phyloP scores from a whole-genome alignment of 1,140 invertebrate genomes.

The Tenebrio molitor region DNA sequence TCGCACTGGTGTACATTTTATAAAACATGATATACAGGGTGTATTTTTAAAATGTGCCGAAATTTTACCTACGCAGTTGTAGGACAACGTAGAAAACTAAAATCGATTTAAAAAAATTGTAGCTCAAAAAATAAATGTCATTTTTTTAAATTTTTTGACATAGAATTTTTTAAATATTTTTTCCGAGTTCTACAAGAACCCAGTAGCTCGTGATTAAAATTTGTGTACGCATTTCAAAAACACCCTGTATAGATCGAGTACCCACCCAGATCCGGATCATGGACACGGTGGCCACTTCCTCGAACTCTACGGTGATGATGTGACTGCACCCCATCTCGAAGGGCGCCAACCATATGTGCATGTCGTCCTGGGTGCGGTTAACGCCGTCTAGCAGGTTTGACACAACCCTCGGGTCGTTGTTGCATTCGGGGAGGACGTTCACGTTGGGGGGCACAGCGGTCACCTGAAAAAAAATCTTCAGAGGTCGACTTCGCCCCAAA shows the following conservation, averaged over 20 bases:
- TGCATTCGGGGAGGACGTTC: constrained; percentile 73
- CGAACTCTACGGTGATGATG: constrained; percentile 73
- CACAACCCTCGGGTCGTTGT: constrained; percentile 73
- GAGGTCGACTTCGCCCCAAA: constrained; percentile 19
- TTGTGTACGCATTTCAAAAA: no score
- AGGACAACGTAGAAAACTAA: no score
- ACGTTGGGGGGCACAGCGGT: constrained; percentile 73
- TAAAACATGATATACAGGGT: no score
- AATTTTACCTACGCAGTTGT: no score
- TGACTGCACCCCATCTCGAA: constrained; percentile 72
- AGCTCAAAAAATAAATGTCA: no score
- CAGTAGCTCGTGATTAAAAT: no score
- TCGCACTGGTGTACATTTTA: no score
- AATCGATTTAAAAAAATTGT: no score
- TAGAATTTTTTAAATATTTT: no score
- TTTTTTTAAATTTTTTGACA: no score
- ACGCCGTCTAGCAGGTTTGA: constrained; percentile 79
- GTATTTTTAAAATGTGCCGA: no score
- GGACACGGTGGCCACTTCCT: constrained; percentile 72
- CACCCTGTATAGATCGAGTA: not conserved
- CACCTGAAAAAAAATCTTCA: constrained; percentile 66
- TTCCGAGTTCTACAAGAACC: no score
- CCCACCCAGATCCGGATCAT: constrained; percentile 84
- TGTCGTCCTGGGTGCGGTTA: constrained; percentile 81
- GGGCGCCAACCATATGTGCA: constrained; percentile 81